Base-by-base conservation (phyloP, 1,140 invertebrate species). In the Tetragonula clypearis region DNA sequence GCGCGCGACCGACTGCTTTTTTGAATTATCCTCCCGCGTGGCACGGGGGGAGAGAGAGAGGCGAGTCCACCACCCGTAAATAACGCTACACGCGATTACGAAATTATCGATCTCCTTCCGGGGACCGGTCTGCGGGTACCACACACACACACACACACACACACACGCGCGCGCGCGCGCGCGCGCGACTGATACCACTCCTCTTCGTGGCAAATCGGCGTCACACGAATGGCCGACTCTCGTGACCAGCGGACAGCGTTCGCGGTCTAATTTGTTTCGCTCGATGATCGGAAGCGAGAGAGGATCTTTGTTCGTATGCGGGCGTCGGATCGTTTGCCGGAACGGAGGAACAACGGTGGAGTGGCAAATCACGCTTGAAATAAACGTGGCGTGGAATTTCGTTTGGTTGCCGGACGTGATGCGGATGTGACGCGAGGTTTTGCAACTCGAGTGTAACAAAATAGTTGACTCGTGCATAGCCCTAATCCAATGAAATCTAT, bases 91-190 rank as follows among this genome's bases (percentile, higher is more conserved):
- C 60, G 11, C 62, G 81, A 76, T 82, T 82, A 82, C 81, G 72
- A 82, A 82, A 66, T 76, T 82, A 76, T 82, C 81, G 81, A 82
- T 82, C 55, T 56, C 49, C 60, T 68, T 76, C 73, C 73, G 81
- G 49, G 73, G 21, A 55, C 41, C 49, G 19, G 56, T 58, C 30
- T 41, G 30, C 21, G 23, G 12, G 23, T 17, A 17, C 14, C 23
- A 15, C n/a, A n/a, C 14, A 41, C 41, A 41, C 41, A 41, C 41
- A 41, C 71, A 26, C 26, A 23, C 71, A 72, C 71, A n/a, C 23
- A 15, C 23, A 41, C 71, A 19, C 26, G 4, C 35, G 4, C 35
- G 8, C 71, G 11, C 26, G 23, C 71, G 35, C 35, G 35, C 35
- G 35, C 35, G 53, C 49, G 17, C 23, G n/a, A n/a, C 26, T 73